phyloP scores from a whole-genome alignment of 2,888 invertebrate genomes.

The Tinea semifulvella region DNA sequence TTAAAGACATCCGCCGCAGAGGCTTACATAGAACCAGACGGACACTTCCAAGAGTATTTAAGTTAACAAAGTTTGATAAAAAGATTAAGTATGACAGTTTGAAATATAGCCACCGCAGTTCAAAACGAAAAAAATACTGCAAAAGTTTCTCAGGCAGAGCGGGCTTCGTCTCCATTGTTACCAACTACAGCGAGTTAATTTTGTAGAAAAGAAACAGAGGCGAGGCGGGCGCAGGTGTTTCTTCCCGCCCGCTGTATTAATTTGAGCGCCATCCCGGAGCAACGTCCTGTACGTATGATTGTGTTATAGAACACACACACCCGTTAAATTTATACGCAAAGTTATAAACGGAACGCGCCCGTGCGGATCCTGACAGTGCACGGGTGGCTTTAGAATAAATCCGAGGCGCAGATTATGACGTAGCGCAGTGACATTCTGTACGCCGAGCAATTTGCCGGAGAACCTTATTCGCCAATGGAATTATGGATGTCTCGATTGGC shows the following conservation, averaged over 20 bases:
- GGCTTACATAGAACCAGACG: slow-evolving; percentile 5
- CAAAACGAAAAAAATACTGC: slow-evolving; percentile 55
- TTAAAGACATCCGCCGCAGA: slow-evolving; percentile 6
- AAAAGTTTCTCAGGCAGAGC: slow-evolving; percentile 40
- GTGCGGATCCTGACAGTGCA: not conserved
- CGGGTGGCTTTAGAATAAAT: slow-evolving; percentile 8
- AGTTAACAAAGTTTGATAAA: slow-evolving; percentile 62
- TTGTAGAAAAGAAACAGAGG: slow-evolving; percentile 55
- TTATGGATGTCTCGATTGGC: slow-evolving; percentile 25
- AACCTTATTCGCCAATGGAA: slow-evolving; percentile 18
- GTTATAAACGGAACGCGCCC: slow-evolving; percentile 29
- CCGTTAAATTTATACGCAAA: slow-evolving; percentile 53
- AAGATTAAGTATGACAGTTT: slow-evolving; percentile 67
- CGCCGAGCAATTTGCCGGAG: not conserved
- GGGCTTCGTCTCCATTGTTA: slow-evolving; percentile 47
- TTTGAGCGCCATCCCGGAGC: slow-evolving; percentile 41
- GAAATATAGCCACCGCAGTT: slow-evolving; percentile 62
- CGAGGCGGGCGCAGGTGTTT: slow-evolving; percentile 49
- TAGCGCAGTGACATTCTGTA: slow-evolving; percentile 21
- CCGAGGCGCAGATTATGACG: slow-evolving; percentile 48
- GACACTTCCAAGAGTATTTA: slow-evolving; percentile 32
- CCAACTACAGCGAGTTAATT: slow-evolving; percentile 54
- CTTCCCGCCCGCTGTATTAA: slow-evolving; percentile 47
- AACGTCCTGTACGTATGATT: slow-evolving; percentile 2
- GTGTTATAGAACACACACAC: slow-evolving; percentile 24